These are phyloP conservation scores for Aethina tumida DNA, from an alignment of 1,140 invertebrate genomes.

Conservation along the genomic window DNA sequence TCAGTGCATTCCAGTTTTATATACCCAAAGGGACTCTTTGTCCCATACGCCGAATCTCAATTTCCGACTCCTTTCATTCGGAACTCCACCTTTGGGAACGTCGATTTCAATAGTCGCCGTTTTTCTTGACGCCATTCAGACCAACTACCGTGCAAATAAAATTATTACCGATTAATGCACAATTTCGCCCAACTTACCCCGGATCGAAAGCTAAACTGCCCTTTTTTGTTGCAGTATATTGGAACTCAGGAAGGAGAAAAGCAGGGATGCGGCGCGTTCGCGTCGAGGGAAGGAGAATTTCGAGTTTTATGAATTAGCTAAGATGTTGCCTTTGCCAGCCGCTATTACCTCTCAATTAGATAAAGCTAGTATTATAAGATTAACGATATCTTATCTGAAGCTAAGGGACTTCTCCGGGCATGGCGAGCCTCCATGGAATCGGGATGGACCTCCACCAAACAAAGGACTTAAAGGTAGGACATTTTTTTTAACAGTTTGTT, in stretches of 20 bases:
- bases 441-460: conserved; percentile 60
- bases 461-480: conserved; percentile 79
- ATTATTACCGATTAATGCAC: too few relatives aligned
- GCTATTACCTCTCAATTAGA: conserved; percentile 97
- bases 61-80: too few relatives aligned
- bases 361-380: conserved; percentile 96
- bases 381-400: conserved; percentile 96
- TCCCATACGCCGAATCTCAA: too few relatives aligned
- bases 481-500: conserved; percentile 5
- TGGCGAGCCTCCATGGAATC: conserved; percentile 90
- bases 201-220: conserved; percentile 1
- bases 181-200: not conserved
- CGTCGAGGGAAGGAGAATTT: conserved; percentile 95
- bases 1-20: too few relatives aligned
- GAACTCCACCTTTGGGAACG: too few relatives aligned
- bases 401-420: conserved; percentile 89
- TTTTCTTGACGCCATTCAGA: not conserved
- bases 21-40: too few relatives aligned
- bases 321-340: conserved; percentile 90
- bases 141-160: not conserved
- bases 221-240: conserved; percentile 71
- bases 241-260: conserved; percentile 94
- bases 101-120: too few relatives aligned
- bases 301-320: conserved; percentile 96
- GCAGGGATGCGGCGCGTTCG: conserved; percentile 88